Percentiles rank a stretch among this genome's conserved stretches.
Evolutionary conservation across 2,888 invertebrate genomes (phyloP).

Genomic region (Dioctria rufipes): DNA sequence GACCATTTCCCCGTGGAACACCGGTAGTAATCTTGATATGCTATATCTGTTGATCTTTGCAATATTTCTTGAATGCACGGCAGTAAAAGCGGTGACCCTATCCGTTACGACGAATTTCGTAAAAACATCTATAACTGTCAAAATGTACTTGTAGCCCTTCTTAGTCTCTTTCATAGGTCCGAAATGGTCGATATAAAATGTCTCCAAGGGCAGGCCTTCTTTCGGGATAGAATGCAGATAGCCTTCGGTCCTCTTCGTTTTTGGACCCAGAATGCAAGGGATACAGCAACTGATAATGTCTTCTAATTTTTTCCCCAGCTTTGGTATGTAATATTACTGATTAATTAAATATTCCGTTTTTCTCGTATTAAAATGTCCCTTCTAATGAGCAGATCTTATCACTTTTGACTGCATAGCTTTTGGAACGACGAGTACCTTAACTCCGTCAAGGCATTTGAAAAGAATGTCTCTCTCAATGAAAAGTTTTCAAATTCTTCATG

Average conservation of each 20-base stretch:
- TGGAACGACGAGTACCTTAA: not conserved
- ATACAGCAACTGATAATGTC: not conserved
- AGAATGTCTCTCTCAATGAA: not conserved
- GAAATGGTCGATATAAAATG: not conserved
- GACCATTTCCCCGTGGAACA: not conserved
- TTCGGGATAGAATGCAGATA: not conserved
- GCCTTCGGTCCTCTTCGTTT: conserved; percentile 14
- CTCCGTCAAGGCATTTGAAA: not conserved
- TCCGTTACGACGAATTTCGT: conserved; percentile 6
- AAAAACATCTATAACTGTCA: not conserved
- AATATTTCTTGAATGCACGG: not conserved
- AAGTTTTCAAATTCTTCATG: not conserved
- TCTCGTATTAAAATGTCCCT: conserved; percentile 39
- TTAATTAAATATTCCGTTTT: conserved; percentile 50
- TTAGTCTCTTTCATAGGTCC: conserved; percentile 3
- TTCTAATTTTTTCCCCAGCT: not conserved
- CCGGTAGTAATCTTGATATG: not conserved
- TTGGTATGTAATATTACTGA: conserved; percentile 4
- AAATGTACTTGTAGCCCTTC: not conserved
- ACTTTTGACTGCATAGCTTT: not conserved
- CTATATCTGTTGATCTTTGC: not conserved
- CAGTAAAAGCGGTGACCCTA: not conserved
- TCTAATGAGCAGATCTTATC: conserved; percentile 2
- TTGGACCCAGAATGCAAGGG: conserved; percentile 17
- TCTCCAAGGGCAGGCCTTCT: conserved; percentile 58